Percentiles rank a stretch among this genome's conserved stretches.
These are phyloP conservation scores for Trachops cirrhosus DNA, from an alignment of 2,797 vertebrate genomes.

Conservation along the genomic window DNA sequence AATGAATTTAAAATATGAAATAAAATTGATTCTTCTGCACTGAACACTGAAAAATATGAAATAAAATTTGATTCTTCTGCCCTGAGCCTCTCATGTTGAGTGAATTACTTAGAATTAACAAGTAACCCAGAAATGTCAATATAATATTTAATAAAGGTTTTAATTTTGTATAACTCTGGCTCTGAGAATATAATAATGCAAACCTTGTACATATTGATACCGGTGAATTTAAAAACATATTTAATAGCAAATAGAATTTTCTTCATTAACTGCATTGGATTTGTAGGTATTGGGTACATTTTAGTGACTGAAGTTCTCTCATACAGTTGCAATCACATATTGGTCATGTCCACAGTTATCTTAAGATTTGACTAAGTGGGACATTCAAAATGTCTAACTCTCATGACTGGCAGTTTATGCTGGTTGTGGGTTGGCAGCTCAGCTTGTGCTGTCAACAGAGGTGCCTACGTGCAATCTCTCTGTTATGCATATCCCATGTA, in stretches of 20 bases:
- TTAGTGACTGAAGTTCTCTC: neutral
- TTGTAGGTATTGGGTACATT: neutral
- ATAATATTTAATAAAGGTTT: conserved; percentile 56
- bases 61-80: too few species aligned
- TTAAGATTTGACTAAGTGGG: neutral
- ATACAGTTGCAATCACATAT: neutral
- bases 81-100: neutral
- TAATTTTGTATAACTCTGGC: conserved; percentile 36
- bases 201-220: neutral
- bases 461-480: neutral
- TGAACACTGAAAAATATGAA: conserved; percentile 2
- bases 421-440: neutral
- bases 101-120: conserved; percentile 42
- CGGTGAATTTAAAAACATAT: neutral
- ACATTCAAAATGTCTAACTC: neutral
- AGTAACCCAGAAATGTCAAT: conserved; percentile 33
- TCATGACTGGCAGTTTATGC: neutral
- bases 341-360: neutral
- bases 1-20: conserved; percentile 44
- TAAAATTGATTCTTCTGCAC: neutral
- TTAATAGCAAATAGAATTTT: conserved; percentile 9
- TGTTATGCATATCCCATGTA: neutral
- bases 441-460: neutral
- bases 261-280: neutral
- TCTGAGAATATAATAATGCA: neutral